These are phyloP conservation scores for Nymphalis c-album DNA, from an alignment of 2,888 invertebrate species.

Conservation along the genomic window DNA sequence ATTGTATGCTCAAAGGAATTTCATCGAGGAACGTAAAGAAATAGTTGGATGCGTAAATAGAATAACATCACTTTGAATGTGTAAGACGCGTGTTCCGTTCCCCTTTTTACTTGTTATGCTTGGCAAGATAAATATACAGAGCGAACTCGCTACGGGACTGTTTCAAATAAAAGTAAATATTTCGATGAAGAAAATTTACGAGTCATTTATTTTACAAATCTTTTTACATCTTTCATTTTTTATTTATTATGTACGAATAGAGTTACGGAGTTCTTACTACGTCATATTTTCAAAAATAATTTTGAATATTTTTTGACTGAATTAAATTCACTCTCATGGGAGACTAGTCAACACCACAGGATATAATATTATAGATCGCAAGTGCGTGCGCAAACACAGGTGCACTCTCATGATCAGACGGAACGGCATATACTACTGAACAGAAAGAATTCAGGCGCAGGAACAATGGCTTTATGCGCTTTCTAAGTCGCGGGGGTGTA, in stretches of 20 bases:
- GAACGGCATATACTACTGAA: too few species aligned
- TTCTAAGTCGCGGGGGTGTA: too few species aligned
- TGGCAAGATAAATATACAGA: constrained; percentile 47
- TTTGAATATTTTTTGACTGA: too few species aligned
- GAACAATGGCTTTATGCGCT: too few species aligned
- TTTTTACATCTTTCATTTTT: constrained; percentile 5
- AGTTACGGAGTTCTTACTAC: not conserved
- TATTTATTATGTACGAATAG: not conserved
- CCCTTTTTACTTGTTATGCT: constrained; percentile 48
- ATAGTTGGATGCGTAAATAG: constrained; percentile 42
- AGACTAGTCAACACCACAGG: too few species aligned
- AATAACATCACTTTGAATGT: constrained; percentile 41
- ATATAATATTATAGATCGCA: too few species aligned
- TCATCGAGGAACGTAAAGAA: constrained; percentile 37
- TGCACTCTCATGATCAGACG: too few species aligned
- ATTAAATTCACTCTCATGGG: too few species aligned
- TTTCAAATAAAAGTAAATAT: constrained; percentile 31
- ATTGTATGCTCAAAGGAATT: constrained; percentile 18
- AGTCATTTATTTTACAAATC: constrained; percentile 21
- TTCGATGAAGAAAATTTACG: constrained; percentile 32
- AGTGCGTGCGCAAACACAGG: too few species aligned
- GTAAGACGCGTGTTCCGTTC: constrained; percentile 38
- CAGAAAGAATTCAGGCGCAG: too few species aligned
- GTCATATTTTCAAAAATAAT: too few species aligned
- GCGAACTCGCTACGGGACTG: constrained; percentile 37